Percentiles rank a stretch among this genome's conserved stretches.
phyloP scores from a whole-genome alignment of 1,140 invertebrate species.

The Triops longicaudatus region DNA sequence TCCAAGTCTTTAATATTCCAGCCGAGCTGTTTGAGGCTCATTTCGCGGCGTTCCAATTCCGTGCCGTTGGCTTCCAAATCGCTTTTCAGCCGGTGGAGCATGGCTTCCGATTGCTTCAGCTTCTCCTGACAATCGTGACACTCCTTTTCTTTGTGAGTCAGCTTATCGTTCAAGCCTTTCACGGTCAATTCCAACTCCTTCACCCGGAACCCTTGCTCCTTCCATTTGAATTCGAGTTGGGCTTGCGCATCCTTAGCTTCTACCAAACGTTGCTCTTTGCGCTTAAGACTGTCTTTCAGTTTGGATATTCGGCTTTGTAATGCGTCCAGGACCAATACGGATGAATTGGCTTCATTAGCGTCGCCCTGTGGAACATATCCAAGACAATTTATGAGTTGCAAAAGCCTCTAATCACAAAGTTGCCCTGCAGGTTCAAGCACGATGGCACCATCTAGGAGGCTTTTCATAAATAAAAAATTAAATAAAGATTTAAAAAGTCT shows the following conservation, averaged over 20 bases:
- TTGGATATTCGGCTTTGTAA: slow-evolving; percentile 23
- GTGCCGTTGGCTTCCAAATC: neutral
- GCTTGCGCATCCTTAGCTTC: slow-evolving; percentile 21
- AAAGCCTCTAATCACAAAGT: no score
- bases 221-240: slow-evolving; percentile 27
- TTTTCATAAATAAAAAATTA: no score
- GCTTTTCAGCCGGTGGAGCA: slow-evolving; percentile 16
- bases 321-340: slow-evolving; percentile 21
- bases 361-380: neutral
- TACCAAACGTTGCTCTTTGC: slow-evolving; percentile 21
- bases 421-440: no score
- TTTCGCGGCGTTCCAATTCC: slow-evolving; percentile 26
- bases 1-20: neutral
- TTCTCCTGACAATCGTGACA: neutral
- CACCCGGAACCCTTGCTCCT: slow-evolving; percentile 24
- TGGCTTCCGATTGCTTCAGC: neutral
- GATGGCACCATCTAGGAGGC: no score
- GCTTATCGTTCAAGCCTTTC: slow-evolving; percentile 20
- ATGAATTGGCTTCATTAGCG: neutral
- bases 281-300: slow-evolving; percentile 27
- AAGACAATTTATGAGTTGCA: neutral
- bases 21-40: neutral
- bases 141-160: neutral
- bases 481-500: no score
- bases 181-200: slow-evolving; percentile 20